Base-by-base conservation (phyloP, 2,113 vertebrate genomes). In the Sphaerodactylus townsendi region DNA sequence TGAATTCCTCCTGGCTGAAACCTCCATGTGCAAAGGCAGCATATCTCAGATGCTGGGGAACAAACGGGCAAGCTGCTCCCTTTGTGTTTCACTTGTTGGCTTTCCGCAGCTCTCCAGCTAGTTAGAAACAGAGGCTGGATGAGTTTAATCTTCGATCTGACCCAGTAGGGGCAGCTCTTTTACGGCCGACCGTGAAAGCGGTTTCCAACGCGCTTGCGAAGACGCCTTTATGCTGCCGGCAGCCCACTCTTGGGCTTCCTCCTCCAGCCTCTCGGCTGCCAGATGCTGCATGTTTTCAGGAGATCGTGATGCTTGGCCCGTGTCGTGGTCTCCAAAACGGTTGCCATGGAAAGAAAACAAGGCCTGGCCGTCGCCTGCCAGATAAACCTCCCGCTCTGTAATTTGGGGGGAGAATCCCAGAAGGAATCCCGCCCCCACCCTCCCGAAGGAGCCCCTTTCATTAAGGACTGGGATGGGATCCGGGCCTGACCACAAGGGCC, bases 331-430 rank as follows among this genome's bases (percentile, higher is more conserved):
- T 90, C 85, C 30, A 83, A 84, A 77, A 77, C n/a, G 39, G 83
- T 94, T 85, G 82, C 92, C 81, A 71, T 21, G 92, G 92, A 85
- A 84, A 89, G 88, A 88, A 88, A 91, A 90, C 90, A 83, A 89
- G 53, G 77, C 81, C 35, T 9, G 82, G 72, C 59, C 15, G 11
- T 23, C 4, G 73, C 53, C 21, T 15, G 2, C 5, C 1, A 5
- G 35, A 39, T 64, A 35, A 48, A 25, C 10, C 70, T 41, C 19
- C n/a, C 10, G 19, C 70, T 41, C 21, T 76, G 39, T 35, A 41
- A 76, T 76, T 76, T 69, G 44, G 44, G 50, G 6, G 48, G 56
- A 79, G 28, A 17, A 39, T 33, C 77, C 84, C 56, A 4, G n/a
- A 76, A 64, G 71, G 62, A 41, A 53, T 56, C 41, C 56, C 25